Percentiles rank a stretch among this genome's conserved stretches.
These are phyloP conservation scores for Limenitis camilla DNA, from an alignment of 2,888 invertebrate species.

Conservation along the genomic window DNA sequence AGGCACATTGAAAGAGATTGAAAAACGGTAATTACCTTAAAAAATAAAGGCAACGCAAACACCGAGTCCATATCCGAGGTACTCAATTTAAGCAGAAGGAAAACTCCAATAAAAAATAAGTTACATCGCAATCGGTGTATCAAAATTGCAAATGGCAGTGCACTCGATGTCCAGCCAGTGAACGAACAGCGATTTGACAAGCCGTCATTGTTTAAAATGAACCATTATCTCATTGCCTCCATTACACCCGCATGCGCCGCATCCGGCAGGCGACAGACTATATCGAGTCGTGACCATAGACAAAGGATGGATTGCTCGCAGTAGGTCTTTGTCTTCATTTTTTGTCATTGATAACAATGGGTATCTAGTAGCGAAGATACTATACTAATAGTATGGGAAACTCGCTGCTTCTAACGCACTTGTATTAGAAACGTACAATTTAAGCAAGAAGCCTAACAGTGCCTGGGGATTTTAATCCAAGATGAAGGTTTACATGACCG, in stretches of 20 bases:
- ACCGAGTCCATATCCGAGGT: too few relatives aligned
- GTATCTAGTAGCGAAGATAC: conserved; percentile 11
- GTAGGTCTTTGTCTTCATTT: conserved; percentile 48
- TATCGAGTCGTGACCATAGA: conserved; percentile 55
- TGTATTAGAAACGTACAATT: not conserved
- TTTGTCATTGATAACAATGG: conserved; percentile 26
- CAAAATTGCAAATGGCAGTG: conserved; percentile 29
- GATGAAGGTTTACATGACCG: too few relatives aligned
- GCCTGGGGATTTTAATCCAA: too few relatives aligned
- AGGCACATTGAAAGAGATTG: conserved; percentile 18
- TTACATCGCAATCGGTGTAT: conserved; percentile 3
- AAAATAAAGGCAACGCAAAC: too few relatives aligned
- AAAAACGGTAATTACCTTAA: too few relatives aligned
- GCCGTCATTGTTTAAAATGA: conserved; percentile 51
- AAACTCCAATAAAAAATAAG: not conserved
- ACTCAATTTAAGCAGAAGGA: not conserved
- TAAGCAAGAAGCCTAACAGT: too few relatives aligned
- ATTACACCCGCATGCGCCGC: conserved; percentile 63
- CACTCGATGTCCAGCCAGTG: conserved; percentile 31
- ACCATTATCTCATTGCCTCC: conserved; percentile 64
- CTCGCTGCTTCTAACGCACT: not conserved
- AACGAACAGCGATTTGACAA: conserved; percentile 40
- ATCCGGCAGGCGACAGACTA: conserved; percentile 52
- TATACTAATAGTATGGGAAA: conserved; percentile 17
- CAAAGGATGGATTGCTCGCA: conserved; percentile 46